These are phyloP conservation scores for Tipula lateralis DNA, from an alignment of 2,888 invertebrate genomes.

Conservation along the genomic window DNA sequence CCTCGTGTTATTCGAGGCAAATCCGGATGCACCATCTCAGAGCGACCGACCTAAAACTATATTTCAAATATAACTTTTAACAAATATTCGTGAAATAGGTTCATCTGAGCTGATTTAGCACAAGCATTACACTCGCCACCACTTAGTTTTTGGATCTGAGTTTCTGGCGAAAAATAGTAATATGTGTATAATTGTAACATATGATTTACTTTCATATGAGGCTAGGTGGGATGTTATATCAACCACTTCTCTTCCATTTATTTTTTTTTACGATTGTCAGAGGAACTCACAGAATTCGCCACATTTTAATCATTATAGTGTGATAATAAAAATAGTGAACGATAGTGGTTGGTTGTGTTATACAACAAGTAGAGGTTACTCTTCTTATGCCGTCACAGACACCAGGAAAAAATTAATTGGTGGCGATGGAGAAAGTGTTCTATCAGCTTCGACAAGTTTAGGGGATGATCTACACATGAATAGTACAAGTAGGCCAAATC, in stretches of 20 bases:
- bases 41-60: conserved; percentile 84
- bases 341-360: conserved; percentile 68
- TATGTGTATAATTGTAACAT: conserved; percentile 71
- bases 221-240: conserved; percentile 40
- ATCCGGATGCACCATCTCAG: conserved; percentile 69
- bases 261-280: conserved; percentile 78
- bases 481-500: conserved; percentile 52
- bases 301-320: conserved; percentile 74
- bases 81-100: conserved; percentile 59
- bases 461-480: conserved; percentile 66
- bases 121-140: conserved; percentile 73
- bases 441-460: conserved; percentile 79
- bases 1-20: conserved; percentile 72
- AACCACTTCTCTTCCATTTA: conserved; percentile 30
- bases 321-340: conserved; percentile 66
- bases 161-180: conserved; percentile 70
- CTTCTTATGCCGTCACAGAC: conserved; percentile 80
- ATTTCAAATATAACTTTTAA: conserved; percentile 54
- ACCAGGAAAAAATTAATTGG: conserved; percentile 79
- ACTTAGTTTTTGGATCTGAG: conserved; percentile 65
- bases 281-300: conserved; percentile 72
- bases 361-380: conserved; percentile 83
- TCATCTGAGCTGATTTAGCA: conserved; percentile 72
- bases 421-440: conserved; percentile 77
- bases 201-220: conserved; percentile 75